Conservation (phyloP, 2,888 invertebrate species). For the Drosophila macrospina region DNA sequence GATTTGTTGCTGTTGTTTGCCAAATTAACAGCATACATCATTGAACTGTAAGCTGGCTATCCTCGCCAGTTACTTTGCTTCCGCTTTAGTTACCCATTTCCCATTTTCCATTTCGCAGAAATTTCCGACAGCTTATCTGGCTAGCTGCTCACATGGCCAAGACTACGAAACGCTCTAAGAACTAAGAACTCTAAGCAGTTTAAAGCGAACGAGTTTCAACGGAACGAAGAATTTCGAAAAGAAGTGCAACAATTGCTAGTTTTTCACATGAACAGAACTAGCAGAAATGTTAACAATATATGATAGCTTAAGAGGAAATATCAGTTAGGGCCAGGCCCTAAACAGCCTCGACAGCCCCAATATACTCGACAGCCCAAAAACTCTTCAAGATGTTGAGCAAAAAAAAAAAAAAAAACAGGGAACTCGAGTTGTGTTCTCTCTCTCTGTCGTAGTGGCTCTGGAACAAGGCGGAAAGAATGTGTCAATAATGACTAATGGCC, state of each 20-base stretch:
- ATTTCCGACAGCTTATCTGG: constrained; percentile 8
- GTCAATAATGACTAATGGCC: constrained; percentile 78
- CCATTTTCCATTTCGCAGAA: neutral
- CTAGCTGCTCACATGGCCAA: neutral
- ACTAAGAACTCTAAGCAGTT: constrained; percentile 4
- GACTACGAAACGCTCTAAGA: constrained; percentile 22
- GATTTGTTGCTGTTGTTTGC: constrained; percentile 50
- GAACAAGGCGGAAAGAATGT: constrained; percentile 72
- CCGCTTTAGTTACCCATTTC: constrained; percentile 2
- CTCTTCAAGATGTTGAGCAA: neutral
- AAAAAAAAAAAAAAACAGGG: neutral
- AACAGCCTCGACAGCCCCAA: too few relatives aligned
- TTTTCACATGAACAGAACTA: too few relatives aligned
- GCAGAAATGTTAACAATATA: constrained; percentile 58
- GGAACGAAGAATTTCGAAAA: neutral
- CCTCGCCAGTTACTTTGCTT: neutral
- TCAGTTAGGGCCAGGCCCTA: constrained; percentile 49
- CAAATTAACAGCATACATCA: constrained; percentile 71
- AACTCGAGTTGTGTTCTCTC: constrained; percentile 3
- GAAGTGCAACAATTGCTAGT: neutral
- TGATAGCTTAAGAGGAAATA: constrained; percentile 63
- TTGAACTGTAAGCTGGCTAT: constrained; percentile 52
- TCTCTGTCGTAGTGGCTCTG: constrained; percentile 28
- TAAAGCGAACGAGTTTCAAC: constrained; percentile 8
- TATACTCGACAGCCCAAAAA: too few relatives aligned